phyloP scores from a whole-genome alignment of 1,140 invertebrate species.

The Magallana ariakensis region DNA sequence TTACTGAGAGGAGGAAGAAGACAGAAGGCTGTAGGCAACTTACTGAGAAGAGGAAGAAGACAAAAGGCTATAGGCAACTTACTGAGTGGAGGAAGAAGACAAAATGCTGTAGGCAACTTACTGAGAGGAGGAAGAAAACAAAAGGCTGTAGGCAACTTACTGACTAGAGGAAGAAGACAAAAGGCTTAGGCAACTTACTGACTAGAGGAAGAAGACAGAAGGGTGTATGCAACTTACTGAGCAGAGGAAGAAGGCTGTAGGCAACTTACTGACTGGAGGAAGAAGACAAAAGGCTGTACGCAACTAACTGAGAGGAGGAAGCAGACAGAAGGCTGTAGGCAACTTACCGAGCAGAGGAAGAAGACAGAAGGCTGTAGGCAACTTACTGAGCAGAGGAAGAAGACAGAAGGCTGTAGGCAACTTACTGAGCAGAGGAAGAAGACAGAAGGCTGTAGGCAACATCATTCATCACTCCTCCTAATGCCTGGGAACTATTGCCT shows the following conservation, averaged over 20 bases:
- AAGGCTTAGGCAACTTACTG: not conserved
- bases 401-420: not conserved
- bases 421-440: conserved; percentile 33
- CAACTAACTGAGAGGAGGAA: not conserved
- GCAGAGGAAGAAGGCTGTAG: no score
- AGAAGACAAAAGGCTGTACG: conserved; percentile 14
- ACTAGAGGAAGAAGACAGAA: conserved; percentile 12
- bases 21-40: not conserved
- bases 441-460: conserved; percentile 23
- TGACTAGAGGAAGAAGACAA: no score
- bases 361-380: conserved; percentile 16
- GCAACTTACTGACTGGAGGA: conserved; percentile 23
- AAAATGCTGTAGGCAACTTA: not conserved
- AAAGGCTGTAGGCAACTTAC: not conserved
- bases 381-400: not conserved
- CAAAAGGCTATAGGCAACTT: conserved; percentile 2
- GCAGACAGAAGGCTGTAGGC: no score
- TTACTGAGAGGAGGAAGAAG: no score
- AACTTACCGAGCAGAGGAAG: conserved; percentile 31
- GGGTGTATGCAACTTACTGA: not conserved
- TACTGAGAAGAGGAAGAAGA: conserved; percentile 30
- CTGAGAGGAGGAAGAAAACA: conserved; percentile 18
- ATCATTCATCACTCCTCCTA: conserved; percentile 26
- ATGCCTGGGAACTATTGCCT: not conserved
- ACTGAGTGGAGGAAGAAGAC: no score